Evolutionary conservation across 2,797 vertebrate species (phyloP), one percentile per base, ranked within the genome.

Genomic region (Diglossa cyanea): DNA sequence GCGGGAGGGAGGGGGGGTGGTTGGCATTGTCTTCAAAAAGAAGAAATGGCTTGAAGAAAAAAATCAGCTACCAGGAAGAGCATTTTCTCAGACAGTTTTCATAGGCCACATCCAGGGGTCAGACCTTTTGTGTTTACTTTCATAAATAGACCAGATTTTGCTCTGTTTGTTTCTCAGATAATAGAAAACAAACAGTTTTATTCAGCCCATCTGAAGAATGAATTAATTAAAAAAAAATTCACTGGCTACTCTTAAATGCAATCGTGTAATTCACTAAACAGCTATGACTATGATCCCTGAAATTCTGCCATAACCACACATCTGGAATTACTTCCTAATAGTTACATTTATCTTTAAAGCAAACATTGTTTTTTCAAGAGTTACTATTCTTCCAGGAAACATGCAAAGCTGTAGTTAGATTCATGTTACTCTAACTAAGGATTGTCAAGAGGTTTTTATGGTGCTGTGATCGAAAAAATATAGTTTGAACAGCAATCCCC

Each of bases 71-170:
- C 85, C 89, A 91, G 90, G 84, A 90, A 88, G 53, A 94, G 37
- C 50, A 17, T 81, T 95, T 93, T 96, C 93, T 96, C 92, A 94
- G 81, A 88, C 54, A 25, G 20, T 68, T 96, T 96, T 95, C 94
- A 97, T 96, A 97, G 90, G 73, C 92, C 88, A 80, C 66, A 80
- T 67, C 81, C 90, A 94, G 25, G 70, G 95, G 94, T 93, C 87
- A 93, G 94, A 84, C 81, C 87, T 88, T 94, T 84, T 96, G 77
- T 96, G 90, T 97, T 97, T 95, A 91, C 78, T 95, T 96, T 81
- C 85, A 88, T 94, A 96, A 96, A 96, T 53, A 96, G 92, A 94
- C 65, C 81, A 66, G 73, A 94, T 51, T 86, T 68, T 54, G 74
- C 39, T 94, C 89, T 88, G 67, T 86, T 95, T 93, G 86, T 91